Evolutionary conservation across 2,888 invertebrate species (phyloP), one percentile per base, ranked within the genome.

Genomic region (Xestobium rufovillosum): DNA sequence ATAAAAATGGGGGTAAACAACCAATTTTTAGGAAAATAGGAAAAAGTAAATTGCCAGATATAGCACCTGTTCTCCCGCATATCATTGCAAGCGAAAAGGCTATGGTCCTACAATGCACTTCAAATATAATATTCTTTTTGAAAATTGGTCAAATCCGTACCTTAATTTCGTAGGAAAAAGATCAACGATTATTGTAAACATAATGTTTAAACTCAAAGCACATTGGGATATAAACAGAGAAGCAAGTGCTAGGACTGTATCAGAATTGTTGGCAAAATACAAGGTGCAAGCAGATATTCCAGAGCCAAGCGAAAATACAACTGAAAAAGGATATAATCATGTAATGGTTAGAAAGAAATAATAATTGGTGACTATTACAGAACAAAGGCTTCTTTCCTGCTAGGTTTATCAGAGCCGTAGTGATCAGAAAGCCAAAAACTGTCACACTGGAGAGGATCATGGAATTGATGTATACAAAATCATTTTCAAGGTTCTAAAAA

Each of bases 1-100:
- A 73, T 36, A 80, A 58, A 54, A 84, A 84, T 2, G 83, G 83
- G 12, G 80, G 78, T 14, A 76, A 60, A 50, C 84, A 84, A 25
- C 83, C 83, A 17, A 72, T 67, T 45, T 70, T 63, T 25, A 84
- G 67, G 26, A 84, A 69, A n/a, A 76, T 66, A 0, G 84, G 83
- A 54, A 84, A 84, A 1, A 77, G 53, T 27, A 83, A 62, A 45
- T 83, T 83, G 4, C 83, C 84, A 2, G 72, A 60, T 31, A 83
- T 71, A 4, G 83, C 79, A 3, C 84, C 84, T n/a, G 75, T 50
- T 17, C 83, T 69, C 2, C 81, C 83, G 28, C 68, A 68, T 78
- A 83, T 80, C 68, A 83, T 70, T 16, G 76, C 73, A 3, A 75
- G 67, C 0, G 81, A 73, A 50, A 84, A 71, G 0, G 82, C 76